phyloP scores from a whole-genome alignment of 2,888 invertebrate genomes.

The Lepidochrysops patricia region DNA sequence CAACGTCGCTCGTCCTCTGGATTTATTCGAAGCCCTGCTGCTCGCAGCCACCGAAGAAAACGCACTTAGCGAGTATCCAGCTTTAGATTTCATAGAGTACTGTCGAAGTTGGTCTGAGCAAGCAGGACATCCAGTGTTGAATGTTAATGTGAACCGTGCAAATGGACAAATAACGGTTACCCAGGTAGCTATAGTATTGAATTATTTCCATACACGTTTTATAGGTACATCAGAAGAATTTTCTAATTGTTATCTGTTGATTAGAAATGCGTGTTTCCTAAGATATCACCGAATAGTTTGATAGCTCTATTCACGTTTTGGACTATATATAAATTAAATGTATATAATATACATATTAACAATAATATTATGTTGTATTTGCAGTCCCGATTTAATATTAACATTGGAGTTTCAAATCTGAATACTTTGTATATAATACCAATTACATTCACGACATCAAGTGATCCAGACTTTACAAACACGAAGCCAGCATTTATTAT shows the following conservation, averaged over 20 bases:
- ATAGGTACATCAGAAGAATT: too few species aligned
- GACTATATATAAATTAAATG: too few species aligned
- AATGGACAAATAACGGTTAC: slow-evolving; percentile 51
- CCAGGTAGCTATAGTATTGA: too few species aligned
- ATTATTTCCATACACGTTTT: too few species aligned
- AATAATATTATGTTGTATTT: slow-evolving; percentile 20
- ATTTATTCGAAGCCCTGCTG: slow-evolving; percentile 66
- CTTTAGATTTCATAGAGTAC: slow-evolving; percentile 52
- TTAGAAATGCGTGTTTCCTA: too few species aligned
- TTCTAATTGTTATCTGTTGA: too few species aligned
- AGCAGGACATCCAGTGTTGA: slow-evolving; percentile 75
- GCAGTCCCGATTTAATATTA: slow-evolving; percentile 68
- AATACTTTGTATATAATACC: slow-evolving; percentile 56
- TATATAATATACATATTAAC: too few species aligned
- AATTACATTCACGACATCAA: slow-evolving; percentile 50
- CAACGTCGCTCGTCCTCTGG: slow-evolving; percentile 53
- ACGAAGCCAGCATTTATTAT: slow-evolving; percentile 59
- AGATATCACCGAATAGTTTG: too few species aligned
- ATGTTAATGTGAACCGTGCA: slow-evolving; percentile 61
- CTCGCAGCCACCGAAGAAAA: slow-evolving; percentile 33
- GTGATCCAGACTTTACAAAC: slow-evolving; percentile 51
- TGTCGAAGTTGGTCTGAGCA: slow-evolving; percentile 72
- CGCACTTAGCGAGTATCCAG: slow-evolving; percentile 44
- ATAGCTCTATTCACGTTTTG: too few species aligned
- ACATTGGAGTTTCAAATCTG: slow-evolving; percentile 41